Percentiles rank a stretch among this genome's conserved stretches.
phyloP scores from a whole-genome alignment of 1,140 invertebrate species.

The Drosophila nasuta region DNA sequence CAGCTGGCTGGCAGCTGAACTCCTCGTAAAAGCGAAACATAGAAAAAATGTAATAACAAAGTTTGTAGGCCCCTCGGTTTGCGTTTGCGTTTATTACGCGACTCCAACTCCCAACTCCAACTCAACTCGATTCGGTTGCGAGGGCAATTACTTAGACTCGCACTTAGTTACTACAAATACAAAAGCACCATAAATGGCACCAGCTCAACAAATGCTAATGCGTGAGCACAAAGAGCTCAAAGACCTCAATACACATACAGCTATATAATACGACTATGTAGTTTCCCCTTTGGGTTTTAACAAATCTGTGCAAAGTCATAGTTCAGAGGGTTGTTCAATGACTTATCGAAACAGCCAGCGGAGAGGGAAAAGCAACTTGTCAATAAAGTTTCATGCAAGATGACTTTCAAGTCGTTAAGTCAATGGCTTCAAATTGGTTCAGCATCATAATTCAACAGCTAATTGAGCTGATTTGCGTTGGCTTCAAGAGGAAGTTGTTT shows the following conservation, averaged over 20 bases:
- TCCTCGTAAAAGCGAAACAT: conserved; percentile 28
- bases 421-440: not conserved
- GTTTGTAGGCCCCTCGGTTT: conserved; percentile 32
- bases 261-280: not conserved
- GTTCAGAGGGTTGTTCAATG: conserved; percentile 25
- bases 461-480: not conserved
- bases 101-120: too few species aligned
- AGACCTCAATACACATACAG: not conserved
- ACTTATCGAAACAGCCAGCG: not conserved
- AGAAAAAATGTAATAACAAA: conserved; percentile 50
- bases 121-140: conserved; percentile 13
- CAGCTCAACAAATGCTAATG: conserved; percentile 30
- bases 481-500: not conserved
- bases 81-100: conserved; percentile 27
- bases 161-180: conserved; percentile 22
- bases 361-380: not conserved
- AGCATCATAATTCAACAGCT: not conserved
- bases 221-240: conserved; percentile 10
- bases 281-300: conserved; percentile 16
- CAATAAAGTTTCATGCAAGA: not conserved
- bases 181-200: conserved; percentile 22
- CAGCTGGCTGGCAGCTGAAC: conserved; percentile 7
- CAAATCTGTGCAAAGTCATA: conserved; percentile 25
- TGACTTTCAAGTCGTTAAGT: conserved; percentile 2
- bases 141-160: conserved; percentile 38